Conservation (phyloP, 35 echinoderm and acorn worm genomes). For the Stichopus chloronotus region DNA sequence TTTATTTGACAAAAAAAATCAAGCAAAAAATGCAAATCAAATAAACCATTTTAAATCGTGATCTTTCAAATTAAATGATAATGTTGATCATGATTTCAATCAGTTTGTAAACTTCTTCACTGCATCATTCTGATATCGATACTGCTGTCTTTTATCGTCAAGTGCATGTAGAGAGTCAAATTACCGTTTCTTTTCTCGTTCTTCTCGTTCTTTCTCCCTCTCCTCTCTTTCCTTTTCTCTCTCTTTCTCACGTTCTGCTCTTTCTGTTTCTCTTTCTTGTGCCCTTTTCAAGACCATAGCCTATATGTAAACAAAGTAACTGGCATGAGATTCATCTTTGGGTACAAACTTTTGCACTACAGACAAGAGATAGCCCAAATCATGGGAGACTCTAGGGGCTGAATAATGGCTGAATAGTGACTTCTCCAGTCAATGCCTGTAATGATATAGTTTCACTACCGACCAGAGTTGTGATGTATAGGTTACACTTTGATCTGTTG, state of each 20-base stretch:
- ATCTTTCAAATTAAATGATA: too few species aligned
- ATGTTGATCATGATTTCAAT: neutral
- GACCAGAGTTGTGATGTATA: too few species aligned
- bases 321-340: neutral
- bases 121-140: neutral
- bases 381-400: too few species aligned
- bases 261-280: conserved; percentile 70
- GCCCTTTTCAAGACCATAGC: conserved; percentile 60
- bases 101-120: neutral
- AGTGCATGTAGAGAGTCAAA: neutral
- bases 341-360: too few species aligned
- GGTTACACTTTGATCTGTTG: too few species aligned
- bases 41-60: neutral
- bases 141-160: too few species aligned
- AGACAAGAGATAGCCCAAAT: too few species aligned
- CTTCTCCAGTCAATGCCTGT: too few species aligned
- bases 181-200: conserved; percentile 65
- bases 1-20: too few species aligned
- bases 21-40: too few species aligned
- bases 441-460: too few species aligned
- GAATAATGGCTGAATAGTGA: too few species aligned
- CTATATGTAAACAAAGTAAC: conserved; percentile 22
- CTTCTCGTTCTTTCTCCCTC: conserved; percentile 65
- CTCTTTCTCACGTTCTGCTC: conserved; percentile 71
- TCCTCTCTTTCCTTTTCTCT: conserved; percentile 89